phyloP scores from a whole-genome alignment of 2,797 vertebrate genomes.

The Bucorvus abyssinicus region DNA sequence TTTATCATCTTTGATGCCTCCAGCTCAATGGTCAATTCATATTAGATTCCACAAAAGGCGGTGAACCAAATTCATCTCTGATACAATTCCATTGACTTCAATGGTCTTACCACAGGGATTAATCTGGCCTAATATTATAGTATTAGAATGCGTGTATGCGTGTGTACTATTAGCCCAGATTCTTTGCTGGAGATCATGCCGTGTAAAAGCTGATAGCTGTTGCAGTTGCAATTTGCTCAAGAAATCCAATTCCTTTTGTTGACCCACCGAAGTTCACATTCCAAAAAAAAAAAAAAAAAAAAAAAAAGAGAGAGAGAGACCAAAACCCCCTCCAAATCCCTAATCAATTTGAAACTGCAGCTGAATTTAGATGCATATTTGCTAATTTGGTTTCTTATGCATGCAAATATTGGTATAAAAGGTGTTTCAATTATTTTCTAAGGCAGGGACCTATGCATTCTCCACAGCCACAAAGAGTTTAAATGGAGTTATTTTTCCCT shows the following conservation, averaged over 20 bases:
- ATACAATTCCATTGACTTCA: conserved; percentile 63
- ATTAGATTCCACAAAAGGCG: conserved; percentile 54
- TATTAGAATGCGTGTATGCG: conserved; percentile 4
- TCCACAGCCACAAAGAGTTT: conserved; percentile 93
- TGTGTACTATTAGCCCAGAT: conserved; percentile 25
- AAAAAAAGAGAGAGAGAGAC: background rate
- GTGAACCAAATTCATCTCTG: conserved; percentile 63
- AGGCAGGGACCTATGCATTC: conserved; percentile 94
- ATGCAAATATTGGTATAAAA: conserved; percentile 84
- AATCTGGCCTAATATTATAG: conserved; percentile 58
- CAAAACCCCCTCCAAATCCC: background rate
- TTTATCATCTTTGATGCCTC: conserved; percentile 52
- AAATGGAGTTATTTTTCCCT: conserved; percentile 99
- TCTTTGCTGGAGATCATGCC: conserved; percentile 45
- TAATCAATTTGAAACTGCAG: conserved; percentile 65
- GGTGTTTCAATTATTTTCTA: conserved; percentile 84
- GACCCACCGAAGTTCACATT: conserved; percentile 65
- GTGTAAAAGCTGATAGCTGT: conserved; percentile 60
- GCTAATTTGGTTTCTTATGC: conserved; percentile 81
- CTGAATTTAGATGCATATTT: conserved; percentile 79
- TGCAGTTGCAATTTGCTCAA: conserved; percentile 69
- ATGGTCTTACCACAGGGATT: conserved; percentile 53
- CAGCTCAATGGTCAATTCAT: conserved; percentile 37
- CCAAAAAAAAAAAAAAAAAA: background rate
- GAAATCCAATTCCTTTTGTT: conserved; percentile 71